A percentile compares a stretch with the other conserved stretches of the same genome.
Conservation (phyloP, 2,888 invertebrate species). For the Dioctria linearis region DNA sequence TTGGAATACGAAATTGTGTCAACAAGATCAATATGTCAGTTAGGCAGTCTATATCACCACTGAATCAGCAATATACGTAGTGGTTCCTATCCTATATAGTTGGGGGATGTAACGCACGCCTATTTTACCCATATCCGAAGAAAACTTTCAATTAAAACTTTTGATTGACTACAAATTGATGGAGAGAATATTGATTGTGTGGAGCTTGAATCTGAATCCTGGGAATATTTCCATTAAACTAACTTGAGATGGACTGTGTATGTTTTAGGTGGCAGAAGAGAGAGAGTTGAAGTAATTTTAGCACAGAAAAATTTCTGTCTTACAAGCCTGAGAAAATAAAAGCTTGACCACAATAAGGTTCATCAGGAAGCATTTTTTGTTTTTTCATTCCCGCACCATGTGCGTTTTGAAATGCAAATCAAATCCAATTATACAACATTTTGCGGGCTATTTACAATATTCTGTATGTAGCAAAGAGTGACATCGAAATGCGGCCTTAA, state of each 20-base stretch:
- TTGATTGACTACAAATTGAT: constrained; percentile 53
- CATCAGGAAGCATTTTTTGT: too few species aligned
- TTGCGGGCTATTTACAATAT: not conserved
- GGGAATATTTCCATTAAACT: not conserved
- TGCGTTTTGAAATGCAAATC: not conserved
- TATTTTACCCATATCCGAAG: not conserved
- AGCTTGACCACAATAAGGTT: too few species aligned
- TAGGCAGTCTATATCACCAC: not conserved
- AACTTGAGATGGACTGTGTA: too few species aligned
- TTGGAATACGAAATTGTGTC: constrained; percentile 49
- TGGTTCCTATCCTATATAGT: not conserved
- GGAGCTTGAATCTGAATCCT: not conserved
- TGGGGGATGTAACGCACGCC: not conserved
- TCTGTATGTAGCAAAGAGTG: constrained; percentile 11
- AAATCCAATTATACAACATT: not conserved
- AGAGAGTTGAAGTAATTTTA: too few species aligned
- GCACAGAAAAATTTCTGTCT: too few species aligned
- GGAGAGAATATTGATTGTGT: constrained; percentile 1
- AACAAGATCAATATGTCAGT: constrained; percentile 49
- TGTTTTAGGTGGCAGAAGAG: too few species aligned
- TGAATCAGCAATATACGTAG: too few species aligned
- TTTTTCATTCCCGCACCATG: too few species aligned
- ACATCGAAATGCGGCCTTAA: constrained; percentile 43
- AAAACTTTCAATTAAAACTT: constrained; percentile 49
- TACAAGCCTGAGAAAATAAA: too few species aligned